Evolutionary conservation across 2,888 invertebrate genomes (phyloP).

Genomic region (Andrena trimmerana): DNA sequence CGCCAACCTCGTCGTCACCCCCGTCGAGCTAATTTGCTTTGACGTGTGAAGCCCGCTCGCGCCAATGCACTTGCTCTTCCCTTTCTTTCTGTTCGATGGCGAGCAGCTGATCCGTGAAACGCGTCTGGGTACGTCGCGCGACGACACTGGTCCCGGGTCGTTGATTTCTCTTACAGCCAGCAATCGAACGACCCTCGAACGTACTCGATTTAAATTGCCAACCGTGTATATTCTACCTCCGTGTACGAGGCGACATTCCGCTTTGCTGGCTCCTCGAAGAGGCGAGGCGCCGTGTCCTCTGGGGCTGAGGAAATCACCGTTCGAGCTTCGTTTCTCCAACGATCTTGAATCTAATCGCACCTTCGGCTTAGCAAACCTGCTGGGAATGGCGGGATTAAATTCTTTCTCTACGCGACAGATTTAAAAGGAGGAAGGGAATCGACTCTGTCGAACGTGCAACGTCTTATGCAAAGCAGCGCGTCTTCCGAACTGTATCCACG

Average conservation of each 20-base stretch:
- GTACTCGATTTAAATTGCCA: conserved; percentile 8
- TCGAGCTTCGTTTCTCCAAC: neutral
- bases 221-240: neutral
- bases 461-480: too few relatives aligned
- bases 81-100: neutral
- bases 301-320: neutral
- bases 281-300: neutral
- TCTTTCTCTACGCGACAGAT: neutral
- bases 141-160: neutral
- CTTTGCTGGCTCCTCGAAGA: neutral
- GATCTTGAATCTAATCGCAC: conserved; percentile 25
- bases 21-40: conserved; percentile 27
- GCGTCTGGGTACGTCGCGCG: neutral
- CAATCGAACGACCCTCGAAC: neutral
- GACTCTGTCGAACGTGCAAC: neutral
- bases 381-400: conserved; percentile 14
- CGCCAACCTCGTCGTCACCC: neutral
- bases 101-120: conserved; percentile 27
- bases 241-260: neutral
- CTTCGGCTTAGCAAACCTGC: conserved; percentile 17
- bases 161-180: neutral
- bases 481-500: too few relatives aligned
- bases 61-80: neutral
- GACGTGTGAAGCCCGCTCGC: conserved; percentile 2
- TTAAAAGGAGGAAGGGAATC: neutral